phyloP scores from a whole-genome alignment of 2,888 invertebrate species.

The Eledone cirrhosa region DNA sequence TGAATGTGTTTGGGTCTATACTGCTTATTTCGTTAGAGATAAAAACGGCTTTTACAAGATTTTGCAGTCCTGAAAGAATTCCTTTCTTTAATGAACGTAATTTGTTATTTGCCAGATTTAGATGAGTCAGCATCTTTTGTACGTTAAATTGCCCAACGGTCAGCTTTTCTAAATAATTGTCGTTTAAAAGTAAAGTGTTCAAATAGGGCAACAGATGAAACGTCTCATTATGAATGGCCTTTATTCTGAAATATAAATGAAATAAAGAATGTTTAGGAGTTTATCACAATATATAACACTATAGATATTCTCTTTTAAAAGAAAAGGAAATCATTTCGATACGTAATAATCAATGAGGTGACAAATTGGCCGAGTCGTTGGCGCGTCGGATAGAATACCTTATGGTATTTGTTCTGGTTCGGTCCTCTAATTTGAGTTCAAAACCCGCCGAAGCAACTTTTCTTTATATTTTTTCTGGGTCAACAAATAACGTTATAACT shows the following conservation, averaged over 20 bases:
- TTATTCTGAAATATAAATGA: conserved; percentile 31
- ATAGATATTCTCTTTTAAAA: neutral
- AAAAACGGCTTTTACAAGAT: conserved; percentile 46
- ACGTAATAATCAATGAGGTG: too few species aligned
- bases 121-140: conserved; percentile 41
- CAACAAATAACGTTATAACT: too few species aligned
- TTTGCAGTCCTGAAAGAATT: conserved; percentile 44
- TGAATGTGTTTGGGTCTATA: conserved; percentile 41
- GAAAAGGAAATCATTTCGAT: too few species aligned
- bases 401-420: too few species aligned
- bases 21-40: conserved; percentile 43
- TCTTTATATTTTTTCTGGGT: too few species aligned
- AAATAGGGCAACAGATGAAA: conserved; percentile 44
- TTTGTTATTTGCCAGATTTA: conserved; percentile 47
- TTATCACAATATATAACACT: too few species aligned
- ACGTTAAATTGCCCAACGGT: conserved; percentile 45
- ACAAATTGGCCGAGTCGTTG: too few species aligned
- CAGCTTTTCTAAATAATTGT: conserved; percentile 42
- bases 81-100: conserved; percentile 40
- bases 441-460: too few species aligned
- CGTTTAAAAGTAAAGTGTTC: conserved; percentile 42
- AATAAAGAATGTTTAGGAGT: too few species aligned
- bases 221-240: conserved; percentile 42
- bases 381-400: too few species aligned
- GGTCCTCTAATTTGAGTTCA: too few species aligned